These are phyloP conservation scores for Poicephalus meyeri DNA, from an alignment of 2,113 vertebrate genomes.

Conservation along the genomic window DNA sequence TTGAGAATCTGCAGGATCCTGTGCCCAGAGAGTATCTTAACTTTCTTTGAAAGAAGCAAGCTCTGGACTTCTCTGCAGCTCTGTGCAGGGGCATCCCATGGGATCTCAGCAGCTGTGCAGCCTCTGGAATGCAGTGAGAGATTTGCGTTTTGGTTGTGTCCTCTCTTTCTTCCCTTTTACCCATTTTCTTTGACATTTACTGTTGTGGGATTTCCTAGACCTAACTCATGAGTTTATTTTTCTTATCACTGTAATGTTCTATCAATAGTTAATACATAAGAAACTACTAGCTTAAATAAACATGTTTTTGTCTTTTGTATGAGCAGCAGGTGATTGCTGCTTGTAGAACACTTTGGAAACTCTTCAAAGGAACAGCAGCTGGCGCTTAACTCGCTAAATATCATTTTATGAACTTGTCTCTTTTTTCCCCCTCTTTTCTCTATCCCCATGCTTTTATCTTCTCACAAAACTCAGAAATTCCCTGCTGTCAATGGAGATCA, in stretches of 20 bases:
- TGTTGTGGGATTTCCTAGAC: not conserved
- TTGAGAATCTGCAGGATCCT: rapidly evolving
- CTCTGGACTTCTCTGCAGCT: not conserved
- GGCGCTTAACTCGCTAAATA: not conserved
- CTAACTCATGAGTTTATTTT: not conserved
- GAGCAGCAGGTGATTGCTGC: constrained; percentile 1
- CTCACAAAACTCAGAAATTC: not conserved
- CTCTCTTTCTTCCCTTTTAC: not conserved
- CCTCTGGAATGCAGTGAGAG: not conserved
- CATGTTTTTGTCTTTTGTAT: not conserved
- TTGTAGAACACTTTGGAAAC: not conserved
- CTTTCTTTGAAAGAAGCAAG: not conserved
- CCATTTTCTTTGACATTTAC: not conserved
- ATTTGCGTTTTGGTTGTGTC: not conserved
- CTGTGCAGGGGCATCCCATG: not conserved
- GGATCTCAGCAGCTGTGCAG: not conserved
- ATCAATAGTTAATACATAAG: not conserved
- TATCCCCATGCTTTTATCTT: not conserved
- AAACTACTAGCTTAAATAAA: not conserved
- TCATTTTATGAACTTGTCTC: not conserved
- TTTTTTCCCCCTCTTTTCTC: not conserved
- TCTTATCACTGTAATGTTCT: not conserved
- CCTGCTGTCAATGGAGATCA: not conserved
- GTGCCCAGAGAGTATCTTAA: no score
- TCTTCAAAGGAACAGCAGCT: not conserved